These are phyloP conservation scores for Saimiri boliviensis DNA, from an alignment of 2,113 vertebrate species.

Conservation along the genomic window DNA sequence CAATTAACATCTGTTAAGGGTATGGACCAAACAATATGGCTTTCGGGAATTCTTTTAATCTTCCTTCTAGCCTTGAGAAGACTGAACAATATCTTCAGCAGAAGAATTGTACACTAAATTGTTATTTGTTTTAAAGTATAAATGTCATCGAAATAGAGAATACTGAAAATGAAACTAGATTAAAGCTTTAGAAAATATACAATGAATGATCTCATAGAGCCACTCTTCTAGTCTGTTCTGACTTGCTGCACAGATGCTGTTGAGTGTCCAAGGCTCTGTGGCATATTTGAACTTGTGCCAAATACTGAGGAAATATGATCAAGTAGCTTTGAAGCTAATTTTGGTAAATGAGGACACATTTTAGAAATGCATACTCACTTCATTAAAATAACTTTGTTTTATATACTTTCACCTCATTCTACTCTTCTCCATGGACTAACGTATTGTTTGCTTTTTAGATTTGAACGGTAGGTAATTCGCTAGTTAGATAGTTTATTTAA, in stretches of 20 bases:
- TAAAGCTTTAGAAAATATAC: background rate
- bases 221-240: background rate
- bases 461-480: constrained; percentile 4
- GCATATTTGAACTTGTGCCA: constrained; percentile 34
- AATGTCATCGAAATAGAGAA: background rate
- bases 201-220: background rate
- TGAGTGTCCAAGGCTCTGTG: background rate
- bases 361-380: constrained; percentile 48
- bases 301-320: background rate
- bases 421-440: background rate
- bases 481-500: constrained; percentile 28
- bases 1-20: background rate
- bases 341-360: constrained; percentile 38
- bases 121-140: background rate
- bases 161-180: background rate
- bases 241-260: constrained; percentile 19
- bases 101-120: background rate
- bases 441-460: background rate
- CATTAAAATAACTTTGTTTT: constrained; percentile 49
- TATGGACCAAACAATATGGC: background rate
- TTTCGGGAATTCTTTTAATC: background rate
- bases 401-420: background rate
- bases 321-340: constrained; percentile 33
- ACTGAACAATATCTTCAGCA: background rate
- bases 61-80: background rate